Base-by-base conservation (phyloP, 2,797 vertebrate genomes). In the Hipposideros larvatus region DNA sequence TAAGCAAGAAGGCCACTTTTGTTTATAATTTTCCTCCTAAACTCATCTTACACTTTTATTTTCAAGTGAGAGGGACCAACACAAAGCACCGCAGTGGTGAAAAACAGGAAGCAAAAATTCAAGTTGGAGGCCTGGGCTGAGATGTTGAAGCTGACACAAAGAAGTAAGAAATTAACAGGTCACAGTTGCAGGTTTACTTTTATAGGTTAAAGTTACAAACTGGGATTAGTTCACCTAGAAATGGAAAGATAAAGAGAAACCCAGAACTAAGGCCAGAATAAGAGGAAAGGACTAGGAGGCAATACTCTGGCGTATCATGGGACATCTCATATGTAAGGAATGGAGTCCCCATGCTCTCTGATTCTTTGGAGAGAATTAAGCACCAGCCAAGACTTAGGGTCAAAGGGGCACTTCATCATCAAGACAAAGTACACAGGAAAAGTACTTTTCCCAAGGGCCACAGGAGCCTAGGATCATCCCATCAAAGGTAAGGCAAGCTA, bases 401-500 rank as follows among this genome's bases (percentile, higher is more conserved):
- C 46, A 28, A 43, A 82, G 24, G 5, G 18, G 5, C 46, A 65
- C 59, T 77, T 77, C 31, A 21, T 66, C 19, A 59, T 43, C 24
- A 7, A 51, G 46, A 82, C 82, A 97, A 96, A 96, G 94, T 96
- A 92, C 87, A 91, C 4, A 24, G 0, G 26, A 16, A 55, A 41
- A 24, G 31, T 53, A 61, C 7, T 21, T 11, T 63, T 43, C 55
- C 21, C 10, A 1, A 22, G n/a, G 8, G 61, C 16, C 37, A 28
- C 0, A 0, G 19, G 28, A 66, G 79, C 87, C 66, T 92, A 43
- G 26, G 11, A 31, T 57, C 55, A 51, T 53, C 73, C 91, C 24
- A 99, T 57, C 37, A 99, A 97, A 2, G 98, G 74, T 1, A 98
- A 98, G 10, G 99, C 99, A 74, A 99, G 97, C 65, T 98, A 98